A percentile compares a stretch with the other conserved stretches of the same genome.
phyloP scores from a whole-genome alignment of 2,888 invertebrate species.

The Lasioglossum villosulum region DNA sequence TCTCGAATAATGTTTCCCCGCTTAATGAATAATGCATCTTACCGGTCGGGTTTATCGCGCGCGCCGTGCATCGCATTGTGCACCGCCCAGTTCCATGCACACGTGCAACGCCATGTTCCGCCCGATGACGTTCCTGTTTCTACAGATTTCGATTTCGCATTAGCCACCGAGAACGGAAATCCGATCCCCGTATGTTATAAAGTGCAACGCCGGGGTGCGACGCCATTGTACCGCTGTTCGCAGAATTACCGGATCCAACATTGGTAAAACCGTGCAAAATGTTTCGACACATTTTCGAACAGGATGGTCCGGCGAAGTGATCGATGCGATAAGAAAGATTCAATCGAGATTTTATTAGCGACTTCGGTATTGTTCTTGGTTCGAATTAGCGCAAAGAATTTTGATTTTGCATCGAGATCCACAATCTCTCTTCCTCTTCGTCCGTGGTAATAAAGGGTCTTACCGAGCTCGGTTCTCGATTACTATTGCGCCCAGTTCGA shows the following conservation, averaged over 20 bases:
- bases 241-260: not conserved
- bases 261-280: not conserved
- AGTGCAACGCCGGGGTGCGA: not conserved
- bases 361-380: too few relatives aligned
- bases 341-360: too few relatives aligned
- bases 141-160: constrained; percentile 6
- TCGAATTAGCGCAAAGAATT: too few relatives aligned
- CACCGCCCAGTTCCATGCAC: not conserved
- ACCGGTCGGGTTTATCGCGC: not conserved
- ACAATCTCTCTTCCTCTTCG: not conserved
- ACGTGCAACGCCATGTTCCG: not conserved
- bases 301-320: not conserved
- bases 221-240: not conserved
- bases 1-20: not conserved
- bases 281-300: not conserved
- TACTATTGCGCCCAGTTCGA: not conserved
- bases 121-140: not conserved
- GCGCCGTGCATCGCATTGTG: not conserved
- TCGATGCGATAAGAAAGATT: not conserved
- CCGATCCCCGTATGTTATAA: constrained; percentile 8
- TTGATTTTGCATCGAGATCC: not conserved
- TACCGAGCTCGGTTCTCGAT: not conserved
- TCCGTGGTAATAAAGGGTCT: not conserved
- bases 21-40: constrained; percentile 8
- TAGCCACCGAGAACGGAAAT: constrained; percentile 2